Conservation (phyloP, 2,113 vertebrate species). For the Pollachius pollachius region DNA sequence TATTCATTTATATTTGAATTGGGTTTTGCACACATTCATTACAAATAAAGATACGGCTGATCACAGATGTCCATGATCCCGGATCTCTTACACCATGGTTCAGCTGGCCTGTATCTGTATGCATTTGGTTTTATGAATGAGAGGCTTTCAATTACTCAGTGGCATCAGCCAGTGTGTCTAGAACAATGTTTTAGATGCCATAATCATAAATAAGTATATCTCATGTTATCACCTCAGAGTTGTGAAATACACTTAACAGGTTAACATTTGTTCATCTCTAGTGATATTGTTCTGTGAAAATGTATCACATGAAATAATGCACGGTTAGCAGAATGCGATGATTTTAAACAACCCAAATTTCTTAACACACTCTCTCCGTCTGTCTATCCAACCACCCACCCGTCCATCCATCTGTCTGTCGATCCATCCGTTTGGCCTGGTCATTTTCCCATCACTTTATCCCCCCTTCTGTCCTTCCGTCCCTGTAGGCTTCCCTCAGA, state of each 20-base stretch:
- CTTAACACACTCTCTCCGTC: no score
- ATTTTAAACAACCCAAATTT: no score
- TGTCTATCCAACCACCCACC: neutral
- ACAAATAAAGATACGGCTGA: no score
- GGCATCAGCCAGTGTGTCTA: neutral
- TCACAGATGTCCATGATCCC: neutral
- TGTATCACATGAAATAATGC: no score
- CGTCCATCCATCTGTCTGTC: neutral
- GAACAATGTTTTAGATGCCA: neutral
- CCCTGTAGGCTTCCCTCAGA: slow-evolving; percentile 78
- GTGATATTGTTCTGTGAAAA: no score
- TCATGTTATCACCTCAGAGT: no score
- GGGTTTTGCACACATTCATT: no score
- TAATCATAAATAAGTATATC: no score
- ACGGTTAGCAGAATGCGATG: no score
- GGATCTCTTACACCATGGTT: neutral
- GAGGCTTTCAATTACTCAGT: neutral
- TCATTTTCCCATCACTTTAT: neutral
- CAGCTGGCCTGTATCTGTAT: neutral
- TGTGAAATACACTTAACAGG: no score
- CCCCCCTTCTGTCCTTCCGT: neutral
- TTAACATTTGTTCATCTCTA: no score
- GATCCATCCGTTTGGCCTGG: neutral
- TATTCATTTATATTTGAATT: no score
- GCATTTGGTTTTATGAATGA: neutral